Evolutionary conservation across 1,140 invertebrate species (phyloP), one percentile per base, ranked within the genome.

Genomic region (Manduca sexta): DNA sequence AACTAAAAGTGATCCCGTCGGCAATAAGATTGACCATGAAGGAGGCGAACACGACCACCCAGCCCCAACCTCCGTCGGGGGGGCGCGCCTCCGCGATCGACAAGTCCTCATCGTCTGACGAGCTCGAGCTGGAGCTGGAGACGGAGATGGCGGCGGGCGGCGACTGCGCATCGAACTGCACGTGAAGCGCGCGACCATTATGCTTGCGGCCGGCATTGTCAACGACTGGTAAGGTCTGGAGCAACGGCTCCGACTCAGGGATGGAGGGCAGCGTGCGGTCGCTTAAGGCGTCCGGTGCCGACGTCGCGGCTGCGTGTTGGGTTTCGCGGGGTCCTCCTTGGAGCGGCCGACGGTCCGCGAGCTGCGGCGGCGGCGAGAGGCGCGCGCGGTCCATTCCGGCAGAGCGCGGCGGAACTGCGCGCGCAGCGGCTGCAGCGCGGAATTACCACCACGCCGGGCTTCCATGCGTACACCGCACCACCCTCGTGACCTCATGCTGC

Each of bases 11-110:
- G 40, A 96, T 92, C 2, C 95, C 95, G 70, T 97, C 95, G 11
- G 95, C 95, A 56, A 98, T 97, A 15, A 97, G 87, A 74, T 97
- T 97, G 41, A 96, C 93, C 82, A 97, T 89, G 64, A 98, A 97
- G 0, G 95, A 93, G 76, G 94, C 88, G 76, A 92, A 93, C 44
- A 97, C 87, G 68, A 96, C 89, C 47, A 97, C 91, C 92, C 92
- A 93, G 13, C 93, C 92, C 91, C 91, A 93, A 1, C 92, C 92
- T 13, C 93, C 93, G 65, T 94, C 92, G 1, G 92, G 92, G 0
- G 92, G 89, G 33, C 89, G 80, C 0, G 90, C 88, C 66, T 93
- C 92, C 0, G 90, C 87, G 45, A 91, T 85, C 4, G 85, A 90
- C 1, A 90, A 62, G 15, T 90, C 91, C 38, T 89, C 88, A 49